phyloP scores from a whole-genome alignment of 2,888 invertebrate genomes.

The Tuberolachnus salignus region DNA sequence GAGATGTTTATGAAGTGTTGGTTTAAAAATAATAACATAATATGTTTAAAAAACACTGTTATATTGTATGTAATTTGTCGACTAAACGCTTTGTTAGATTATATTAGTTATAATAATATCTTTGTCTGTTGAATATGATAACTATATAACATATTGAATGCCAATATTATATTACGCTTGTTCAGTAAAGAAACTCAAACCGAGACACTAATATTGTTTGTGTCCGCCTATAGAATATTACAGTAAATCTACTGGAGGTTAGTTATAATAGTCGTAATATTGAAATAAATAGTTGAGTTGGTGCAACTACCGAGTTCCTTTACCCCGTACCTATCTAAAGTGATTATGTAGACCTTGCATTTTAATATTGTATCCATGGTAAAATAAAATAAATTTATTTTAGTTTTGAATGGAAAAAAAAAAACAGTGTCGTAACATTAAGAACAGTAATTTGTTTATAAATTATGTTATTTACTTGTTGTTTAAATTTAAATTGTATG shows the following conservation, averaged over 20 bases:
- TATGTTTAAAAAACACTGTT: background rate
- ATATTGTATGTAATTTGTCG: constrained; percentile 3
- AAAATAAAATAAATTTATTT: background rate
- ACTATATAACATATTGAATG: background rate
- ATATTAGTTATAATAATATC: background rate
- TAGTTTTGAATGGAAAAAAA: constrained; percentile 11
- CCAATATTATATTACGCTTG: background rate
- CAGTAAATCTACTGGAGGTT: background rate
- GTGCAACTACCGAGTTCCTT: constrained; percentile 25
- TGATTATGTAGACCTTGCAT: constrained; percentile 1
- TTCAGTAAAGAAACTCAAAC: background rate
- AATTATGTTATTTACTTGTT: constrained; percentile 38
- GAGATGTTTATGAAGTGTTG: constrained; percentile 8
- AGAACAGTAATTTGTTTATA: constrained; percentile 27
- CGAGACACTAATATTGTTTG: background rate
- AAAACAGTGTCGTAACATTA: constrained; percentile 41
- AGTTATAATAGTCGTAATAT: constrained; percentile 12
- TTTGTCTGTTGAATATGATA: background rate
- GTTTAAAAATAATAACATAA: background rate
- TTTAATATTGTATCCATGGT: constrained; percentile 7
- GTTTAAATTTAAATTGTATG: constrained; percentile 36
- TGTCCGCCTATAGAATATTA: constrained; percentile 7
- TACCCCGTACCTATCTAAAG: background rate
- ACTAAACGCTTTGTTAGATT: constrained; percentile 16
- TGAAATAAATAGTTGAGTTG: background rate